Percentiles rank a stretch among this genome's conserved stretches.
phyloP scores from a whole-genome alignment of 2,113 vertebrate genomes.

The Sclerurus mexicanus region DNA sequence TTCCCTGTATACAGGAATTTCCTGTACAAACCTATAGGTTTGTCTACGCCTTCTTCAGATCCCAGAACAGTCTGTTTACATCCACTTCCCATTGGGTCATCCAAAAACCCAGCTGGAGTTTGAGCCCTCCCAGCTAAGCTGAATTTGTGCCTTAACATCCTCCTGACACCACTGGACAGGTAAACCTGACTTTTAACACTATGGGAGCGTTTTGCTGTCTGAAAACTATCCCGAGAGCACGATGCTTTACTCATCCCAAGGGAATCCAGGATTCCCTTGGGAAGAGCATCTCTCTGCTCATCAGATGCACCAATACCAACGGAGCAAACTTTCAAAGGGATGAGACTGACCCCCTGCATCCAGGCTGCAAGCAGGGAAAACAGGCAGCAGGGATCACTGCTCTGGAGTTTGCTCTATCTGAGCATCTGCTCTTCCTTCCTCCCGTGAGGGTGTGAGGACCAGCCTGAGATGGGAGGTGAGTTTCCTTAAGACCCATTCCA shows the following conservation, averaged over 20 bases:
- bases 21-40: background rate
- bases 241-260: background rate
- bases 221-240: background rate
- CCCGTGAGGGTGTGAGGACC: rapidly evolving
- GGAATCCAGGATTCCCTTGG: too few species aligned
- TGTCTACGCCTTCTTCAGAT: background rate
- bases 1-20: conserved; percentile 23
- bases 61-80: background rate
- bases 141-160: background rate
- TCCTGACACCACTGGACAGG: background rate
- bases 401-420: background rate
- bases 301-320: background rate
- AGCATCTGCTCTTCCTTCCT: background rate
- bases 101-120: background rate
- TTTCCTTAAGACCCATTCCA: background rate
- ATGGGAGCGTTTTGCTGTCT: background rate
- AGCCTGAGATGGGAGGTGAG: background rate
- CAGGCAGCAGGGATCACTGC: background rate
- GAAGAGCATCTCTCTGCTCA: background rate
- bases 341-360: background rate
- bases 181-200: background rate
- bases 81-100: background rate
- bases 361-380: background rate
- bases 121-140: background rate
- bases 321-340: background rate